Percentiles rank a stretch among this genome's conserved stretches.
phyloP scores from a whole-genome alignment of 2,113 vertebrate species.

The Macaca nemestrina region DNA sequence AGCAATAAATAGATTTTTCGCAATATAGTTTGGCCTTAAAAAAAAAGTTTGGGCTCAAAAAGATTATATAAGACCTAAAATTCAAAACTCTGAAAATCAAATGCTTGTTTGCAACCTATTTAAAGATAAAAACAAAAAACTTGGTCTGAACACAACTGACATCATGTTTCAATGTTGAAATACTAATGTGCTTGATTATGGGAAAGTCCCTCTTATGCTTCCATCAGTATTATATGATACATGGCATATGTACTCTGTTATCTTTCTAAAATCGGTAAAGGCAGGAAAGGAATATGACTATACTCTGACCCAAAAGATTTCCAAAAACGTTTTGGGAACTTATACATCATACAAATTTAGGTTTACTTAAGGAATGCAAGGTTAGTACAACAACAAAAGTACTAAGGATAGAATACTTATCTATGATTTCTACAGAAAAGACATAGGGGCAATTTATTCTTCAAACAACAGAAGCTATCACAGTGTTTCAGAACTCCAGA shows the following conservation, averaged over 20 bases:
- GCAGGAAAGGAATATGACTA: no score
- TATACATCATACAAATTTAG: neutral
- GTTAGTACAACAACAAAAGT: neutral
- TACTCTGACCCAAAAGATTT: neutral
- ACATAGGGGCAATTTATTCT: neutral
- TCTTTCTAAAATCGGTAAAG: neutral
- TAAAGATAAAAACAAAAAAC: neutral
- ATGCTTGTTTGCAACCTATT: neutral
- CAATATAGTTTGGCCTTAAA: neutral
- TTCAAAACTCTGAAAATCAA: neutral
- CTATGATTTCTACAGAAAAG: neutral
- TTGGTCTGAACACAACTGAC: neutral
- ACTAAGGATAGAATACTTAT: neutral
- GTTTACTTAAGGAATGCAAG: neutral
- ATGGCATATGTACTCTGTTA: neutral
- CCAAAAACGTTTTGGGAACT: neutral
- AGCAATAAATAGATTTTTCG: neutral
- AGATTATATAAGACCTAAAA: neutral
- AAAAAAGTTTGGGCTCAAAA: neutral
- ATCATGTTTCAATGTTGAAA: neutral
- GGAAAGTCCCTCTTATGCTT: neutral
- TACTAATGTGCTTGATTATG: neutral
- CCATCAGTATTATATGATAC: neutral
- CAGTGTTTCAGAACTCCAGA: neutral
- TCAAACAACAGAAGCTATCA: neutral